These are phyloP conservation scores for Raphicerus campestris DNA, from an alignment of 2,113 vertebrate genomes.

Conservation along the genomic window DNA sequence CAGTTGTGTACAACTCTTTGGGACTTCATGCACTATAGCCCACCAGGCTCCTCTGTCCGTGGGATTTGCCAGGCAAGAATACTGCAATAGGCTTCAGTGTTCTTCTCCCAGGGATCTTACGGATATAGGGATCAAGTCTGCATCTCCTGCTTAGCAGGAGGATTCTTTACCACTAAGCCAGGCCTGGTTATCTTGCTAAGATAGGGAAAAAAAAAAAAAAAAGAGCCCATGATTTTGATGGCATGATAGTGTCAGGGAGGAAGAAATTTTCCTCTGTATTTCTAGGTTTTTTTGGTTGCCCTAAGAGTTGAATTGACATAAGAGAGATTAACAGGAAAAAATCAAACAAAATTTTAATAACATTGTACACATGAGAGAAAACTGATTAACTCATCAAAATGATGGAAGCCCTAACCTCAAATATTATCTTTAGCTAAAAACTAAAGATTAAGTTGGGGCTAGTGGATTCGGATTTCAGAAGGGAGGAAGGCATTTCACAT, in stretches of 20 bases:
- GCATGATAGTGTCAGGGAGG: neutral
- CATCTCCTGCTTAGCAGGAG: neutral
- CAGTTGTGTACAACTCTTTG: neutral
- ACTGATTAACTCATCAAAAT: neutral
- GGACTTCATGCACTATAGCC: neutral
- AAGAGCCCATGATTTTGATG: neutral
- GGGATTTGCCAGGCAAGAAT: neutral
- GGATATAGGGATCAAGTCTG: neutral
- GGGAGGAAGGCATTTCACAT: neutral
- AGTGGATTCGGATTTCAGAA: neutral
- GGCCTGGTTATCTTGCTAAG: neutral
- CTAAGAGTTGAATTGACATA: neutral
- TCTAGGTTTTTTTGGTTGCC: neutral
- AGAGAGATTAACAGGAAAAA: neutral
- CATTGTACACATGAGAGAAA: neutral
- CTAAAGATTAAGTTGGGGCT: neutral
- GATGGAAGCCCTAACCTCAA: neutral
- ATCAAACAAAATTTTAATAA: neutral
- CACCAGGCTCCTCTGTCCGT: neutral
- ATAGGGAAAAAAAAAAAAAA: neutral
- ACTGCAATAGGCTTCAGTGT: neutral
- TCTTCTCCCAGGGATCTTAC: neutral
- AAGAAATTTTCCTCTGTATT: neutral
- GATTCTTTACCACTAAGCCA: neutral
- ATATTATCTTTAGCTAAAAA: neutral